Conservation (phyloP, 2,113 vertebrate species). For the Passerina amoena region DNA sequence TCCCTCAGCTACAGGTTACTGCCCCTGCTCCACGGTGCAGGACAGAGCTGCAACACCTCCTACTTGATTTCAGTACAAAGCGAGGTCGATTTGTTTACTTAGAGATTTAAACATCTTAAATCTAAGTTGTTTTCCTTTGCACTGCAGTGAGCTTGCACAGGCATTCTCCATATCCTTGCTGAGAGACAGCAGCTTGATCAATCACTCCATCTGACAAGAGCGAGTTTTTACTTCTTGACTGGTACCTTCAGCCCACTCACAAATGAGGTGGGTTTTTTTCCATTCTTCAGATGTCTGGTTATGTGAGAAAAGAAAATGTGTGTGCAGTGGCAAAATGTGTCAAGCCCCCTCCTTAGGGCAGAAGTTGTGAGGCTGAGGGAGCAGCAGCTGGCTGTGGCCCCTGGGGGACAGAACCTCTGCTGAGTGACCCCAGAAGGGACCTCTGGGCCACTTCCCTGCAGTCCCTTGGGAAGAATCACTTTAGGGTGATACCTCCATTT, state of each 20-base stretch:
- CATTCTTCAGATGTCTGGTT: neutral
- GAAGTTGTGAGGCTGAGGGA: neutral
- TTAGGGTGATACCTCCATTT: neutral
- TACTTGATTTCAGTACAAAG: neutral
- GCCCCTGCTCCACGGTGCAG: neutral
- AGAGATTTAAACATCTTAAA: neutral
- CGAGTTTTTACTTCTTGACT: neutral
- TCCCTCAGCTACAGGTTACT: neutral
- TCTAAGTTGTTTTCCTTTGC: neutral
- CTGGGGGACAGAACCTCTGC: neutral
- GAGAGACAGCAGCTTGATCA: neutral
- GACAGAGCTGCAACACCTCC: neutral
- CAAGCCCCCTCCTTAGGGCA: rapidly evolving
- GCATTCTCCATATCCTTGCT: neutral
- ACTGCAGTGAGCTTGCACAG: neutral
- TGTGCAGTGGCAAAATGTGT: neutral
- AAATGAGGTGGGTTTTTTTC: neutral
- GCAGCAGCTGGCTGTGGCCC: neutral
- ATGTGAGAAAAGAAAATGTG: neutral
- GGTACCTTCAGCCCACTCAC: neutral
- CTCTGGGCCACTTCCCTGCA: neutral
- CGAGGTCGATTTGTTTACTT: neutral
- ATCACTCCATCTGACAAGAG: neutral
- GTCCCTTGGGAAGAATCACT: neutral
- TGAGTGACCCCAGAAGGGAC: neutral